Conservation (phyloP, 2,888 invertebrate species). For the Augochlorella aurata region DNA sequence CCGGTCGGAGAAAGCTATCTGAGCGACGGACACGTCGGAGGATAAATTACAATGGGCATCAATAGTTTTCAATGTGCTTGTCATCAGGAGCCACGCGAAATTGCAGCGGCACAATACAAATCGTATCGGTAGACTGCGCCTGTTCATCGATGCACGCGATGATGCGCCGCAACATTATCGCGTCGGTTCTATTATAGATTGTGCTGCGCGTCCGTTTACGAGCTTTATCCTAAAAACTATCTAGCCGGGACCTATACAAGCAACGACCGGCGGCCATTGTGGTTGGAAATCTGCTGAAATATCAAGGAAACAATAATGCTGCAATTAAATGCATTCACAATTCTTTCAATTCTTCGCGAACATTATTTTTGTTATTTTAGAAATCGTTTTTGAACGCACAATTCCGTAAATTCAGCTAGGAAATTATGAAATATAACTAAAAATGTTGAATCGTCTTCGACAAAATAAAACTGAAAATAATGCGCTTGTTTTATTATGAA, state of each 20-base stretch:
- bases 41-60: constrained; percentile 42
- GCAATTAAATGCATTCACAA: too few species aligned
- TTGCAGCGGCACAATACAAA: constrained; percentile 44
- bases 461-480: too few species aligned
- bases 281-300: too few species aligned
- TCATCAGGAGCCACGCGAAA: constrained; percentile 44
- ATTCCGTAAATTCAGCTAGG: too few species aligned
- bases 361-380: too few species aligned
- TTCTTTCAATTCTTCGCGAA: too few species aligned
- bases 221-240: constrained; percentile 12
- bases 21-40: constrained; percentile 22
- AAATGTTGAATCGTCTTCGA: too few species aligned
- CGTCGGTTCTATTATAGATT: constrained; percentile 35
- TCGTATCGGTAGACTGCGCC: constrained; percentile 49
- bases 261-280: background rate
- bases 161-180: constrained; percentile 58
- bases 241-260: background rate
- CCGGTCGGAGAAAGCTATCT: background rate
- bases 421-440: too few species aligned
- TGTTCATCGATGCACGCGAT: constrained; percentile 55
- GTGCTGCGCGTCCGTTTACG: constrained; percentile 13
- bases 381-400: too few species aligned
- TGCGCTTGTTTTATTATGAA: too few species aligned
- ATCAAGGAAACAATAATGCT: background rate
- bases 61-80: constrained; percentile 38